phyloP scores from a whole-genome alignment of 2,888 invertebrate genomes.

The Dermolepida albohirtum region DNA sequence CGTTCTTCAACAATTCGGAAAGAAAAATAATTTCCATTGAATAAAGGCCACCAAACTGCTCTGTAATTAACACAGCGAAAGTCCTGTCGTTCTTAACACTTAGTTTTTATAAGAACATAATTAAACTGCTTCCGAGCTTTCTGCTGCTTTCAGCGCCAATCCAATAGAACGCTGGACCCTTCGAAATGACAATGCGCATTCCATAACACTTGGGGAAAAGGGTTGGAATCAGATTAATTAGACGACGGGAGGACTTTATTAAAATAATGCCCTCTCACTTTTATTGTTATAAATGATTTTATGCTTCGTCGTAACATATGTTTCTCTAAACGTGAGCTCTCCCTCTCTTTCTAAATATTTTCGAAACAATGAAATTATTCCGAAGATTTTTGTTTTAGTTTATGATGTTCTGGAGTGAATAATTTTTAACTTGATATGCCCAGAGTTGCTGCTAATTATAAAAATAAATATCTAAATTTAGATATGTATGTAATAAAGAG shows the following conservation, averaged over 20 bases:
- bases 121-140: constrained; percentile 53
- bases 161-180: constrained; percentile 47
- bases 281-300: constrained; percentile 28
- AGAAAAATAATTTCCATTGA: constrained; percentile 33
- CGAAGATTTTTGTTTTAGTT: too few relatives aligned
- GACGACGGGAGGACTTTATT: constrained; percentile 60
- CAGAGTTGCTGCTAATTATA: too few relatives aligned
- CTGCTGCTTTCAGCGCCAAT: constrained; percentile 52
- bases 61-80: constrained; percentile 46
- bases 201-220: constrained; percentile 52
- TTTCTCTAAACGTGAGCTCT: background rate
- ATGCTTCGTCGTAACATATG: constrained; percentile 11
- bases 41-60: constrained; percentile 28
- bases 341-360: background rate
- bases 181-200: constrained; percentile 58
- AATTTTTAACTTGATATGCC: too few relatives aligned
- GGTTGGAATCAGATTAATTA: constrained; percentile 60
- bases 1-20: constrained; percentile 1
- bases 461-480: too few relatives aligned
- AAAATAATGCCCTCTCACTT: constrained; percentile 44
- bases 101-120: constrained; percentile 58
- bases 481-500: too few relatives aligned
- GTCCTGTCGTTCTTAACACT: constrained; percentile 41
- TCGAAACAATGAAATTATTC: background rate
- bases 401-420: too few relatives aligned